Conservation (phyloP, 2,113 vertebrate genomes). For the Trinectes maculatus region DNA sequence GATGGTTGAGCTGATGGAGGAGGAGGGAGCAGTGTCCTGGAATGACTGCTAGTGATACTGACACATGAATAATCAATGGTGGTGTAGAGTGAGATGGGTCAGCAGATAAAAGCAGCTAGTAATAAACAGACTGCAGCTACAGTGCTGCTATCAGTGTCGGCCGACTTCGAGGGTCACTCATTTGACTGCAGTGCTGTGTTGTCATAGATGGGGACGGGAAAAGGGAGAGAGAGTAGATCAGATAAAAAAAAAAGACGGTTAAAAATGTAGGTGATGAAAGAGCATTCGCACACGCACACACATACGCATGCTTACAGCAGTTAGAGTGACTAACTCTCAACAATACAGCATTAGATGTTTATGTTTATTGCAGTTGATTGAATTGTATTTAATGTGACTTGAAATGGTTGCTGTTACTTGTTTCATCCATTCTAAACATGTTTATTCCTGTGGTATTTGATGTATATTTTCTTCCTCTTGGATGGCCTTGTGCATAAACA, state of each 20-base stretch:
- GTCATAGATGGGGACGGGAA: conserved; percentile 28
- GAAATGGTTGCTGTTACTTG: no score
- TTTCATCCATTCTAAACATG: no score
- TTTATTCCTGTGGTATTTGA: no score
- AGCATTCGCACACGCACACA: background rate
- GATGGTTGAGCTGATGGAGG: background rate
- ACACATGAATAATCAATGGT: background rate
- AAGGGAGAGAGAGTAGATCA: background rate
- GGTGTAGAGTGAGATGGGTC: background rate
- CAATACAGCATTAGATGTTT: no score
- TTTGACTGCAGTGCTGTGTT: conserved; percentile 55
- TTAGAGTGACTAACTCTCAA: no score
- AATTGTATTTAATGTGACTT: no score
- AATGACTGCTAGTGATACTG: conserved; percentile 8
- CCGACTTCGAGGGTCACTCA: conserved; percentile 45
- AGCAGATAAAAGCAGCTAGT: background rate
- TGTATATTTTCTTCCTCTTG: no score
- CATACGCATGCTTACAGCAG: background rate
- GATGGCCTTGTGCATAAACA: no score
- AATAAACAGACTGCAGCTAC: conserved; percentile 2
- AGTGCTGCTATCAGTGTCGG: conserved; percentile 23
- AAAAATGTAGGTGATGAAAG: background rate
- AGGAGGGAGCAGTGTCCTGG: conserved; percentile 12
- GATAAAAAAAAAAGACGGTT: background rate
- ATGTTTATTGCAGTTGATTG: no score